Conservation (phyloP, 2,797 vertebrate species). For the Rhinella marina region DNA sequence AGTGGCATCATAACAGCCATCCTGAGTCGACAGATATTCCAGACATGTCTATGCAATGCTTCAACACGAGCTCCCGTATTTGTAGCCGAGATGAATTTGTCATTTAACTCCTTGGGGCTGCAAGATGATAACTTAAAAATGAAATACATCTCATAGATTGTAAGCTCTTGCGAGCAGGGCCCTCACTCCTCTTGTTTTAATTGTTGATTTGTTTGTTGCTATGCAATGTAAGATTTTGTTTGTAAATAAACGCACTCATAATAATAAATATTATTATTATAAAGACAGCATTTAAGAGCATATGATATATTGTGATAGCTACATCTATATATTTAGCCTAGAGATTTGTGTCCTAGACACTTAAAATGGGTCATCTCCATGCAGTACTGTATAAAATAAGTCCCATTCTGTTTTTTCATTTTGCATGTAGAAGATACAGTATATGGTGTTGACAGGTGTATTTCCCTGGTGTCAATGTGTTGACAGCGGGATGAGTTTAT, state of each 20-base stretch:
- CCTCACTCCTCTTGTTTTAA: too few species aligned
- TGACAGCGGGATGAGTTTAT: background rate
- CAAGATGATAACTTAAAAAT: background rate
- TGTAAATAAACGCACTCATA: too few species aligned
- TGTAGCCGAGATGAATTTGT: background rate
- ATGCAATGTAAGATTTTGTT: too few species aligned
- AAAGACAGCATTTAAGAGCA: background rate
- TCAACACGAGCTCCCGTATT: background rate
- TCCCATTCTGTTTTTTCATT: background rate
- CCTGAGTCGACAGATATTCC: background rate
- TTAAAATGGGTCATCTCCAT: background rate
- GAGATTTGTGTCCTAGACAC: background rate
- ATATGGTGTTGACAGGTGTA: conserved; percentile 14
- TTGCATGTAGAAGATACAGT: background rate
- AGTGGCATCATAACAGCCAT: background rate
- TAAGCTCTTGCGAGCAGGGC: too few species aligned
- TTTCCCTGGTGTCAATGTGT: background rate
- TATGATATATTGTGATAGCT: background rate
- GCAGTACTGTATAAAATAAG: background rate
- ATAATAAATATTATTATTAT: too few species aligned
- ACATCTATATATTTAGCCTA: background rate
- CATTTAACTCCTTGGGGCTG: too few species aligned
- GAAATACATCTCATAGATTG: too few species aligned
- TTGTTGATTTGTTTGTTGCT: too few species aligned
- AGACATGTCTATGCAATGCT: background rate